Conservation (phyloP, 2,888 invertebrate genomes). For the Anticlea derivata region DNA sequence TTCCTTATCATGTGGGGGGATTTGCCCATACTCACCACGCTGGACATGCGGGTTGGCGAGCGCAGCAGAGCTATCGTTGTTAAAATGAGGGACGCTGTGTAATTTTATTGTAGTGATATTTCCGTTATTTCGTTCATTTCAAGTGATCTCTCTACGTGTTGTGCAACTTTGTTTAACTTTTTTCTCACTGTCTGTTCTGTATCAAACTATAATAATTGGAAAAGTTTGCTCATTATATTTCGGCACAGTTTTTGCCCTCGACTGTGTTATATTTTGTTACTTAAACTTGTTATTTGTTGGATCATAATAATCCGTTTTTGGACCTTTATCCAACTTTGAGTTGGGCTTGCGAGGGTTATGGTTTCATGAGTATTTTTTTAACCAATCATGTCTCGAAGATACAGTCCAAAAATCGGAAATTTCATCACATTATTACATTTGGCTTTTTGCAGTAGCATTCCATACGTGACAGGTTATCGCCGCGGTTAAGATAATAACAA, state of each 20-base stretch:
- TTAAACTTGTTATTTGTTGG: conserved; percentile 23
- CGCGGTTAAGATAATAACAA: too few species aligned
- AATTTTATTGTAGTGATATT: not conserved
- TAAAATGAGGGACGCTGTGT: too few species aligned
- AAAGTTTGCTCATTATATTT: conserved; percentile 80
- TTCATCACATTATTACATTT: too few species aligned
- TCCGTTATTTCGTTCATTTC: conserved; percentile 2
- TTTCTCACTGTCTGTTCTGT: conserved; percentile 51
- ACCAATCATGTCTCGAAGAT: too few species aligned
- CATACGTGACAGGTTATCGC: too few species aligned
- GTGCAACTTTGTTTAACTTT: conserved; percentile 52
- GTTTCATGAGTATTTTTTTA: too few species aligned
- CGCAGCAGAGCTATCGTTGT: too few species aligned
- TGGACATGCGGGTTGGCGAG: too few species aligned
- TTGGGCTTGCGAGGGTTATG: not conserved
- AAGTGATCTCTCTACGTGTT: conserved; percentile 18
- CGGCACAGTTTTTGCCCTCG: conserved; percentile 51
- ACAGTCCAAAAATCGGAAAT: too few species aligned
- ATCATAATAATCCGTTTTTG: conserved; percentile 5
- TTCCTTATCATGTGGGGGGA: too few species aligned
- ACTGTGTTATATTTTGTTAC: conserved; percentile 25
- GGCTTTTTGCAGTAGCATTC: too few species aligned
- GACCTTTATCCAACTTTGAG: not conserved
- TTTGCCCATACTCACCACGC: too few species aligned
- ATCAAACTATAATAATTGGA: conserved; percentile 77